phyloP scores from a whole-genome alignment of 2,113 vertebrate genomes.

The Ptilorrhoa leucosticta region DNA sequence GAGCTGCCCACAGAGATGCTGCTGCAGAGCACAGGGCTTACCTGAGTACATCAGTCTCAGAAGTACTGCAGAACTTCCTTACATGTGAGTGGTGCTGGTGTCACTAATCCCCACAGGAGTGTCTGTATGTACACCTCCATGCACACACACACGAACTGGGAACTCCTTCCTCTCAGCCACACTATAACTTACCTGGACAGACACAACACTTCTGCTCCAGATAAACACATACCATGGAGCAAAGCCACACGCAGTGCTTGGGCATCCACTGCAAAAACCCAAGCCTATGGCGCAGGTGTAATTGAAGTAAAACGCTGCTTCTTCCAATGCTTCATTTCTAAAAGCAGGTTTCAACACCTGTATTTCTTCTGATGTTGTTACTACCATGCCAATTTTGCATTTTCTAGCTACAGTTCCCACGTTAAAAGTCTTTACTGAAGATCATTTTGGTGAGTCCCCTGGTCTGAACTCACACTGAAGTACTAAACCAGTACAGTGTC shows the following conservation, averaged over 20 bases:
- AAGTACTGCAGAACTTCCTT: neutral
- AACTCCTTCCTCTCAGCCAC: neutral
- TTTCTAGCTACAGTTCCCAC: neutral
- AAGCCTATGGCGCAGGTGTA: neutral
- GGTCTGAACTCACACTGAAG: neutral
- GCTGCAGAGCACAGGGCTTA: neutral
- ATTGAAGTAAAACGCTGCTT: neutral
- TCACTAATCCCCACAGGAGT: neutral
- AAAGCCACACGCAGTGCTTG: neutral
- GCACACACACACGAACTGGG: accelerated
- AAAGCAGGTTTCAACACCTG: neutral
- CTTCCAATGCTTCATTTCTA: neutral
- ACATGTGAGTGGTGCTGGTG: accelerated
- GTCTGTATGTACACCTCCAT: accelerated
- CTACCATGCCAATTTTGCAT: neutral
- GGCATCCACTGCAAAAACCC: neutral
- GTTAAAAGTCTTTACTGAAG: neutral
- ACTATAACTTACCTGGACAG: neutral
- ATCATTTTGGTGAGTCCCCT: neutral
- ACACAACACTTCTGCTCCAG: neutral
- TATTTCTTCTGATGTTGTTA: neutral
- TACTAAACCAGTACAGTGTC: neutral
- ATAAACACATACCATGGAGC: accelerated
- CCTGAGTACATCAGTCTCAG: accelerated
- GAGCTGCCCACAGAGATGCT: neutral